A percentile compares a stretch with the other conserved stretches of the same genome.
Conservation (phyloP, 2,797 vertebrate genomes). For the Sebastes minor region DNA sequence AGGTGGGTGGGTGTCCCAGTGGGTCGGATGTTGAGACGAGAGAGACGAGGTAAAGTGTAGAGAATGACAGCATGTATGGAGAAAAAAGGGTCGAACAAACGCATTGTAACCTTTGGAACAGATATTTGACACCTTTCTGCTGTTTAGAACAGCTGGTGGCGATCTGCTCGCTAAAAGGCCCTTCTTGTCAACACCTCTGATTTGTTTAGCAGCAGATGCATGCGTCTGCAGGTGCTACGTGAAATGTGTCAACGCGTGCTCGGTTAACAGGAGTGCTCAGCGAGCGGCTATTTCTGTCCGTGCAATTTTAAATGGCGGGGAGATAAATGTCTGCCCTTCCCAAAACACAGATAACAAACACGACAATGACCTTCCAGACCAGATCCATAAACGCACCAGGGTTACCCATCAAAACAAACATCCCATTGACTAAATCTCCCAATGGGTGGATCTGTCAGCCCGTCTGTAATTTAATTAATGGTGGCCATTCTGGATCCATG, state of each 20-base stretch:
- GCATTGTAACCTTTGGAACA: slow-evolving; percentile 19
- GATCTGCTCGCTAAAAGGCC: slow-evolving; percentile 36
- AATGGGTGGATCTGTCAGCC: neutral
- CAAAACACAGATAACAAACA: slow-evolving; percentile 15
- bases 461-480: neutral
- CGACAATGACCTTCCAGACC: slow-evolving; percentile 34
- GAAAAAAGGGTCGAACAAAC: slow-evolving; percentile 6
- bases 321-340: slow-evolving; percentile 5
- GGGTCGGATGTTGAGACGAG: slow-evolving; percentile 12
- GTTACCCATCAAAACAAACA: slow-evolving; percentile 37
- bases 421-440: slow-evolving; percentile 7
- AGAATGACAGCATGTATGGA: neutral
- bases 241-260: slow-evolving; percentile 47
- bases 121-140: slow-evolving; percentile 38
- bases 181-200: slow-evolving; percentile 61
- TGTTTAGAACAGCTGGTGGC: slow-evolving; percentile 57
- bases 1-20: slow-evolving; percentile 5
- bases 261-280: neutral
- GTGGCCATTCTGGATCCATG: neutral
- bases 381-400: slow-evolving; percentile 56
- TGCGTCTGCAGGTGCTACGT: slow-evolving; percentile 51
- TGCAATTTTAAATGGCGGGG: slow-evolving; percentile 29
- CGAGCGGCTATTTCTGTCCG: slow-evolving; percentile 44
- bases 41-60: neutral
- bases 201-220: slow-evolving; percentile 61